Percentiles rank a stretch among this genome's conserved stretches.
phyloP scores from a whole-genome alignment of 1,140 invertebrate species.

The Aphidius ervi region DNA sequence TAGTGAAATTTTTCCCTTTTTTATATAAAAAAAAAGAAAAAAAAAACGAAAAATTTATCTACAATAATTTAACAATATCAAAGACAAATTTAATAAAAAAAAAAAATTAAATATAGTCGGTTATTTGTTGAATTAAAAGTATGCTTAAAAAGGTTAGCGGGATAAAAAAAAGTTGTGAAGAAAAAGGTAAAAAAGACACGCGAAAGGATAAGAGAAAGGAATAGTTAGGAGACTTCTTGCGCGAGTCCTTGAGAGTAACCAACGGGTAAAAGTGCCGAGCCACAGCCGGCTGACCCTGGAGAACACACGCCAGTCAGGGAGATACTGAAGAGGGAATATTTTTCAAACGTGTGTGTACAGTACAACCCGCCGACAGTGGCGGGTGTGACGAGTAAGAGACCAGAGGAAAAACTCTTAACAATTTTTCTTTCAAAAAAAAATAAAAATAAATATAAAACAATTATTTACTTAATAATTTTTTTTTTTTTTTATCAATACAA shows the following conservation, averaged over 20 bases:
- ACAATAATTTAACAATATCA: too few species aligned
- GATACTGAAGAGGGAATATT: slow-evolving; percentile 33
- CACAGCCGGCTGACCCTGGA: slow-evolving; percentile 50
- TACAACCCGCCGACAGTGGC: too few species aligned
- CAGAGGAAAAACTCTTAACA: too few species aligned
- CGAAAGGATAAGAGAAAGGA: slow-evolving; percentile 54
- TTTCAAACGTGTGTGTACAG: too few species aligned
- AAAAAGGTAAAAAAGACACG: slow-evolving; percentile 25
- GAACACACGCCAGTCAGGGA: slow-evolving; percentile 30
- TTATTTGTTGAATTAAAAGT: slow-evolving; percentile 38
- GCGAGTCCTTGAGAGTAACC: slow-evolving; percentile 49
- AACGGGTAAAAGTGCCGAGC: slow-evolving; percentile 50
- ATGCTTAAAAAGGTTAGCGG: slow-evolving; percentile 44
- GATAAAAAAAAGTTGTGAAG: slow-evolving; percentile 2
- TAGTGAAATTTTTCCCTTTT: not conserved
- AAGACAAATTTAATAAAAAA: not conserved
- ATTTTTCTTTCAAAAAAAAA: too few species aligned
- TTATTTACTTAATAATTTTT: too few species aligned
- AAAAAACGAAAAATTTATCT: too few species aligned
- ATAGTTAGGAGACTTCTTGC: slow-evolving; percentile 41
- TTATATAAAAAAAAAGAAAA: not conserved
- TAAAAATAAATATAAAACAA: too few species aligned
- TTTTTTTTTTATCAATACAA: too few species aligned
- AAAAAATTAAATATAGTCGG: not conserved
- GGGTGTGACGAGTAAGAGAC: too few species aligned